Percentiles rank a stretch among this genome's conserved stretches.
These are phyloP conservation scores for Trisateles emortualis DNA, from an alignment of 2,888 invertebrate genomes.

Conservation along the genomic window DNA sequence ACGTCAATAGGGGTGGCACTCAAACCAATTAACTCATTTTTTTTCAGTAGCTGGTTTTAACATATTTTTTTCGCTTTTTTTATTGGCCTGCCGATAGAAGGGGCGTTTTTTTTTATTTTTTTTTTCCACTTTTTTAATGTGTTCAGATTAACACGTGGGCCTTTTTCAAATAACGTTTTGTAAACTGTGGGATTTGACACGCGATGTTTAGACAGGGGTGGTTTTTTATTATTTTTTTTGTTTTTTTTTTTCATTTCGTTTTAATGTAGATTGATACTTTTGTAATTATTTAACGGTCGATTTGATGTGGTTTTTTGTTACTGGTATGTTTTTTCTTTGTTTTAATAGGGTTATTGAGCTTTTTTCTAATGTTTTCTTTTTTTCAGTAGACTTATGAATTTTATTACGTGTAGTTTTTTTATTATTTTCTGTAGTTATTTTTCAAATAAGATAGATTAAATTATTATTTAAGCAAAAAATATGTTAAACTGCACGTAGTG, in stretches of 20 bases:
- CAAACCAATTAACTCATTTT: slow-evolving; percentile 80
- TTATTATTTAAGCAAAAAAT: no score
- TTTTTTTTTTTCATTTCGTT: slow-evolving; percentile 48
- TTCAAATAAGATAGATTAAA: no score
- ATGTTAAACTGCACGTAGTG: no score
- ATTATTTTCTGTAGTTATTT: slow-evolving; percentile 7
- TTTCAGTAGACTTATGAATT: neutral
- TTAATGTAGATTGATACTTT: slow-evolving; percentile 64
- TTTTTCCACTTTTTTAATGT: slow-evolving; percentile 64
- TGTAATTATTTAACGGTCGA: slow-evolving; percentile 74
- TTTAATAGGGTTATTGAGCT: slow-evolving; percentile 7
- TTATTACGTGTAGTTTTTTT: neutral
- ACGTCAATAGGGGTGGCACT: slow-evolving; percentile 72
- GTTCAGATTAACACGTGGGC: slow-evolving; percentile 72
- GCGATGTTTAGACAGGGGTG: slow-evolving; percentile 69
- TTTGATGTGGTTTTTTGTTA: slow-evolving; percentile 63
- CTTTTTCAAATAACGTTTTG: slow-evolving; percentile 67
- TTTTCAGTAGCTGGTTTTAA: slow-evolving; percentile 66
- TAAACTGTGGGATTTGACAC: slow-evolving; percentile 71
- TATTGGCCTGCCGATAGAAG: slow-evolving; percentile 72
- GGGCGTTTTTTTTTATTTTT: slow-evolving; percentile 73
- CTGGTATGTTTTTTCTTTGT: slow-evolving; percentile 9
- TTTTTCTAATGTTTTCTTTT: neutral
- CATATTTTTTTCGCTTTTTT: slow-evolving; percentile 70
- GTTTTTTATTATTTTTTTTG: slow-evolving; percentile 49